Percentiles rank a stretch among this genome's conserved stretches.
Conservation (phyloP, 2,888 invertebrate species). For the Dascillus cervinus region DNA sequence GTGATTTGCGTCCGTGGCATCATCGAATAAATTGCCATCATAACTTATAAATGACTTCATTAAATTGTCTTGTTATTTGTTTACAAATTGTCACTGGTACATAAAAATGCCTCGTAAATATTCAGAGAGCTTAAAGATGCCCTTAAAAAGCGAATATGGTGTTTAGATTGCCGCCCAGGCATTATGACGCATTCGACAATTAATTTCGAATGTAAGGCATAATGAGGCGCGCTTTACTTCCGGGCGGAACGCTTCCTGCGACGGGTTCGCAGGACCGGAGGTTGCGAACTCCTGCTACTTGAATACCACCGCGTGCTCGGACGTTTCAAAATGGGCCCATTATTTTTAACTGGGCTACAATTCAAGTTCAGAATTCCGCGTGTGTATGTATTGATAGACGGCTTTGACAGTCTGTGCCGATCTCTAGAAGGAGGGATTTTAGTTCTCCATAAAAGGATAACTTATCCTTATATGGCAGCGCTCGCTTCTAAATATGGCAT, state of each 20-base stretch:
- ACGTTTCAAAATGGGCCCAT: slow-evolving; percentile 14
- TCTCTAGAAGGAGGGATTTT: slow-evolving; percentile 60
- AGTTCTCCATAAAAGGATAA: slow-evolving; percentile 72
- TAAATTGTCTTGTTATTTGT: slow-evolving; percentile 15
- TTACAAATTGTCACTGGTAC: slow-evolving; percentile 26
- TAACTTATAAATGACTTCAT: slow-evolving; percentile 8
- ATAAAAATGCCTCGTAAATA: slow-evolving; percentile 22
- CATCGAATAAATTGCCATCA: no score
- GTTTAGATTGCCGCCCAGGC: slow-evolving; percentile 28
- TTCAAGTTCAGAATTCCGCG: slow-evolving; percentile 24
- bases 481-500: slow-evolving; percentile 76
- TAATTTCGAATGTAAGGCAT: slow-evolving; percentile 28
- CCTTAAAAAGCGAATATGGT: slow-evolving; percentile 29
- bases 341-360: slow-evolving; percentile 20
- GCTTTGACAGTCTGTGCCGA: slow-evolving; percentile 25
- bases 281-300: slow-evolving; percentile 3
- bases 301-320: slow-evolving; percentile 7
- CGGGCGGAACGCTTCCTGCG: slow-evolving; percentile 15
- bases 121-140: slow-evolving; percentile 24
- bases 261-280: slow-evolving; percentile 5
- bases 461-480: slow-evolving; percentile 76
- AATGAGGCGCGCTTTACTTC: slow-evolving; percentile 19
- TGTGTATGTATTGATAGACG: slow-evolving; percentile 25
- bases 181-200: slow-evolving; percentile 30
- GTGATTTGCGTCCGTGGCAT: no score